phyloP scores from a whole-genome alignment of 1,140 invertebrate species.

The Eueides isabella region DNA sequence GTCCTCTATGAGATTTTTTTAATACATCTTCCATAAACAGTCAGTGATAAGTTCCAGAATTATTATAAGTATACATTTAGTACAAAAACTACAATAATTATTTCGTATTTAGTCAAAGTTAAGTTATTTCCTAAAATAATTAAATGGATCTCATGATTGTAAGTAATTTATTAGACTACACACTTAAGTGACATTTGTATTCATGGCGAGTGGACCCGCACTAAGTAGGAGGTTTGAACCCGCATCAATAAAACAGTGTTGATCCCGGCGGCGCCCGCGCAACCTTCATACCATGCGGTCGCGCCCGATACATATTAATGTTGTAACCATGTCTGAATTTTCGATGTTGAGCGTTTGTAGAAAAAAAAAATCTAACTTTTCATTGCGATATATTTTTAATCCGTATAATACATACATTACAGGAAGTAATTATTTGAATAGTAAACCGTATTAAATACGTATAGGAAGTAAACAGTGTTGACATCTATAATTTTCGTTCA shows the following conservation, averaged over 20 bases:
- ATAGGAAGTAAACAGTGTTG: too few species aligned
- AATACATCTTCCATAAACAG: too few species aligned
- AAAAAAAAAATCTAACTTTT: background rate
- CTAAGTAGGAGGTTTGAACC: slow-evolving; percentile 60
- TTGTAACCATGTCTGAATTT: slow-evolving; percentile 8
- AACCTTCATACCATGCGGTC: slow-evolving; percentile 54
- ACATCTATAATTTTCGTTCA: too few species aligned
- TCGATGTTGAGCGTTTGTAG: background rate
- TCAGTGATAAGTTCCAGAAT: too few species aligned
- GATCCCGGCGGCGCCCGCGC: slow-evolving; percentile 68
- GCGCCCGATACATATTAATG: slow-evolving; percentile 75
- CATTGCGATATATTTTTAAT: too few species aligned
- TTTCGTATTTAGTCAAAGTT: background rate
- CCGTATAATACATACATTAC: too few species aligned
- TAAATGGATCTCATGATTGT: slow-evolving; percentile 18
- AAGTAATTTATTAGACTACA: slow-evolving; percentile 35
- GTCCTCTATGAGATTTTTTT: too few species aligned
- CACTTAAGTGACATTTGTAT: slow-evolving; percentile 61
- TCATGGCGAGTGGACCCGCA: slow-evolving; percentile 53
- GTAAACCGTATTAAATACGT: too few species aligned
- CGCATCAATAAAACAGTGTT: slow-evolving; percentile 63
- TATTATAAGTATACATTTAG: too few species aligned
- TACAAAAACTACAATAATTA: background rate
- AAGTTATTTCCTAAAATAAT: background rate
- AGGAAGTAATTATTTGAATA: too few species aligned